Conservation (phyloP, 2,113 vertebrate species). For the Salminus brasiliensis region DNA sequence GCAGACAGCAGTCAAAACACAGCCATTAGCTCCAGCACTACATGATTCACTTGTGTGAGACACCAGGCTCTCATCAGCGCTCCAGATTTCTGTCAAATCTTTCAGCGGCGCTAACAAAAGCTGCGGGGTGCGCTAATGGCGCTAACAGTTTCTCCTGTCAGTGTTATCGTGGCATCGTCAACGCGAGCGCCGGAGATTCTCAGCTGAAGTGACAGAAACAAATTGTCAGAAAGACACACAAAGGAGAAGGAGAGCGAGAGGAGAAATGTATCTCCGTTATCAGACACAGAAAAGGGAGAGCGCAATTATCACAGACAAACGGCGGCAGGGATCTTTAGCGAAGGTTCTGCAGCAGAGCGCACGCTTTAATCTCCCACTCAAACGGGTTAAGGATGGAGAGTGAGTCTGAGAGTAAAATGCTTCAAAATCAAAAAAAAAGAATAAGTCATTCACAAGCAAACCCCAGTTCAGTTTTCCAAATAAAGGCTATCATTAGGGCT, state of each 20-base stretch:
- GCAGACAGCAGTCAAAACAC: constrained; percentile 1
- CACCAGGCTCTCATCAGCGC: constrained; percentile 1
- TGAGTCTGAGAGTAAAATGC: too few relatives aligned
- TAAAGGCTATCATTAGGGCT: neutral
- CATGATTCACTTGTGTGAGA: constrained; percentile 15
- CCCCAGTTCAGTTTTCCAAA: neutral
- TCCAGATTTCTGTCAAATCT: constrained; percentile 37
- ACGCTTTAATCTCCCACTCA: neutral
- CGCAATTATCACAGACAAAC: neutral
- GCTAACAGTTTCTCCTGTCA: constrained; percentile 28
- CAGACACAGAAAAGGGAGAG: neutral
- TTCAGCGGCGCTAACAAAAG: constrained; percentile 31
- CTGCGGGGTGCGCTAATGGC: constrained; percentile 10
- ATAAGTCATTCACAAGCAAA: neutral
- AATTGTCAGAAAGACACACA: constrained; percentile 1
- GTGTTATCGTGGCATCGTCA: neutral
- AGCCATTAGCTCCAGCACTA: neutral
- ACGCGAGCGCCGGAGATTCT: neutral
- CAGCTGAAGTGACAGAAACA: constrained; percentile 20
- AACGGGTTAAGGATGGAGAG: neutral
- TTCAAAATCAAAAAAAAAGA: neutral
- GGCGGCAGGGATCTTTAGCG: neutral
- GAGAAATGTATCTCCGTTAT: neutral
- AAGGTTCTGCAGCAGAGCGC: neutral
- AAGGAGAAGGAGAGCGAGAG: neutral